Evolutionary conservation across 2,888 invertebrate genomes (phyloP).

Genomic region (Protophormia terraenovae): DNA sequence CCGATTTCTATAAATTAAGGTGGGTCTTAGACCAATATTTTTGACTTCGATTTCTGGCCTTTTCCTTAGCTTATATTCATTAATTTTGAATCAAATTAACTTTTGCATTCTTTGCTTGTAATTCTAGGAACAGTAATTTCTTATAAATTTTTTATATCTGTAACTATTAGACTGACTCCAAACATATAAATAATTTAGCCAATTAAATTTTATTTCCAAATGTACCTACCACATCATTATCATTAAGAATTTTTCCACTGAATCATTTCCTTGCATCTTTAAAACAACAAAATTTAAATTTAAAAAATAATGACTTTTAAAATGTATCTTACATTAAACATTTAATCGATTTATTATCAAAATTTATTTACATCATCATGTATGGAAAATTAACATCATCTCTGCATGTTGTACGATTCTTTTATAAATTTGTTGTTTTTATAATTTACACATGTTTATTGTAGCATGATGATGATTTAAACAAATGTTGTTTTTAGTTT

Average conservation of each 20-base stretch:
- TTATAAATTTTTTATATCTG: too few species aligned
- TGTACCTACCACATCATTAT: neutral
- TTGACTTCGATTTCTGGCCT: too few species aligned
- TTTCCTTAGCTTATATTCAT: too few species aligned
- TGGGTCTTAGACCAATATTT: too few species aligned
- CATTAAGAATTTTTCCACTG: neutral
- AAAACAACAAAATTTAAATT: neutral
- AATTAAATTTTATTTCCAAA: neutral
- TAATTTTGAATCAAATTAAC: too few species aligned
- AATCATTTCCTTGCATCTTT: neutral
- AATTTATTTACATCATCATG: neutral
- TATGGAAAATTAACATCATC: constrained; percentile 2
- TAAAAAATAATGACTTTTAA: neutral
- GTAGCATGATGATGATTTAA: constrained; percentile 28
- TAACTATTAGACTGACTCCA: too few species aligned
- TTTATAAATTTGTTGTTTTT: neutral
- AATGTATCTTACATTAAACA: constrained; percentile 10
- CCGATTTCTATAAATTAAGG: too few species aligned
- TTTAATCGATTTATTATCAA: constrained; percentile 17
- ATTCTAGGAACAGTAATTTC: too few species aligned
- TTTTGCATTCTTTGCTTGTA: too few species aligned
- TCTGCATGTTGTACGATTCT: constrained; percentile 11
- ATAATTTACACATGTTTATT: constrained; percentile 38
- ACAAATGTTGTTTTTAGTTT: constrained; percentile 5
- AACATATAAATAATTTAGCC: neutral